Conservation (phyloP, 2,113 vertebrate species). For the Stegastes partitus region DNA sequence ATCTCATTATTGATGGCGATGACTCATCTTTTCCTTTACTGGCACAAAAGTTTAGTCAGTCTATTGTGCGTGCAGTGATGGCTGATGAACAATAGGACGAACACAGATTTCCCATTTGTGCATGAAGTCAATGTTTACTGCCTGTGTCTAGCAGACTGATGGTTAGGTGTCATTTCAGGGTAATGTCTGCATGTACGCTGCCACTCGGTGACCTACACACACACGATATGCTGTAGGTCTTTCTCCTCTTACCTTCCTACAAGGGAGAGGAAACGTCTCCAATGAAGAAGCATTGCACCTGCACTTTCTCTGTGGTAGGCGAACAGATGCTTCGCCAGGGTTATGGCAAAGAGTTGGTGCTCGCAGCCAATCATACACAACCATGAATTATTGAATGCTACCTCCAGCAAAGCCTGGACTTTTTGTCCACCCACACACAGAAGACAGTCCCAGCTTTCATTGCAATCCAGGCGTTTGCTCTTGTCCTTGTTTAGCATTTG, state of each 20-base stretch:
- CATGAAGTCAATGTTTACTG: constrained; percentile 53
- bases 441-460: constrained; percentile 56
- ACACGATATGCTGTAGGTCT: neutral
- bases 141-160: constrained; percentile 25
- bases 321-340: constrained; percentile 61
- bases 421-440: constrained; percentile 72
- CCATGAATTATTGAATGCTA: constrained; percentile 81
- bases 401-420: constrained; percentile 71
- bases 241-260: neutral
- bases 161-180: constrained; percentile 19
- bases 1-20: neutral
- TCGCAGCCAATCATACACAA: constrained; percentile 67
- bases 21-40: neutral
- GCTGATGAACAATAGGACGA: constrained; percentile 37
- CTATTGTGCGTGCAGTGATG: constrained; percentile 23
- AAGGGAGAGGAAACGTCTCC: constrained; percentile 36
- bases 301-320: constrained; percentile 31
- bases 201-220: neutral
- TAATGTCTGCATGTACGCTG: constrained; percentile 1
- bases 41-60: neutral
- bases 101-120: constrained; percentile 41
- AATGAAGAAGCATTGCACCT: constrained; percentile 31
- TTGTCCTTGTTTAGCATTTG: constrained; percentile 76
- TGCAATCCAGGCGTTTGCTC: constrained; percentile 65
- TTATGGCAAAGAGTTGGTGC: constrained; percentile 35